Evolutionary conservation across 23 tunicate species (phyloP).

Genomic region (Phallusia fumigata): DNA sequence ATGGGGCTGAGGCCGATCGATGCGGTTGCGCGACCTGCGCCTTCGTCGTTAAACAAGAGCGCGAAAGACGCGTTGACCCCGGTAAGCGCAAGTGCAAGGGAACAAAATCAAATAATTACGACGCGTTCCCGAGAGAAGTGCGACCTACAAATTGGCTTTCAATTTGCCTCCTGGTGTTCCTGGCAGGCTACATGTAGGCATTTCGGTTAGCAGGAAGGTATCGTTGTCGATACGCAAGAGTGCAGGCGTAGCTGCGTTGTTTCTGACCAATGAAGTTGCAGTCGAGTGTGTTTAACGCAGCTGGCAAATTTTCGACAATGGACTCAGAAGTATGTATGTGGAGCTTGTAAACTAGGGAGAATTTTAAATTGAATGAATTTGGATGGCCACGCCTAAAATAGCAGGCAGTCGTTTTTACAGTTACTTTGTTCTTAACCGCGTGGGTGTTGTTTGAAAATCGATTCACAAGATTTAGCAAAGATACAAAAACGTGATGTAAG

Average conservation of each 20-base stretch:
- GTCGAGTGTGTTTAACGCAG: no score
- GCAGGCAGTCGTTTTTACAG: no score
- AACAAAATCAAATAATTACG: constrained; percentile 9
- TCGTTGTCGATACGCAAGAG: neutral
- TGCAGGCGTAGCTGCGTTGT: no score
- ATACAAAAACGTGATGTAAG: neutral
- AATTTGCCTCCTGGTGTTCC: neutral
- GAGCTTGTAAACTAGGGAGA: no score
- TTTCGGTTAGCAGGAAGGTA: neutral
- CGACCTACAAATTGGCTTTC: constrained; percentile 14
- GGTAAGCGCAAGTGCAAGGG: constrained; percentile 1
- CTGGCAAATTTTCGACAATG: no score
- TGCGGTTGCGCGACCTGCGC: neutral
- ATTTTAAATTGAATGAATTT: no score
- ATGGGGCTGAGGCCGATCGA: neutral
- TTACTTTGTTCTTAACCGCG: no score
- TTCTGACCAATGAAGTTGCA: no score
- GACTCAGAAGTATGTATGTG: no score
- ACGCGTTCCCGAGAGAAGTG: neutral
- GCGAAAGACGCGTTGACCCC: neutral
- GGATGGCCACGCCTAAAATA: no score
- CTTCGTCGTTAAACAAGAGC: neutral
- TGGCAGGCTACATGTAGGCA: neutral
- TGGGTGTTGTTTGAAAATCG: neutral
- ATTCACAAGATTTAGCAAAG: neutral